A percentile compares a stretch with the other conserved stretches of the same genome.
These are phyloP conservation scores for Dicranocentrus wangi DNA, from an alignment of 2,888 invertebrate genomes.

Conservation along the genomic window DNA sequence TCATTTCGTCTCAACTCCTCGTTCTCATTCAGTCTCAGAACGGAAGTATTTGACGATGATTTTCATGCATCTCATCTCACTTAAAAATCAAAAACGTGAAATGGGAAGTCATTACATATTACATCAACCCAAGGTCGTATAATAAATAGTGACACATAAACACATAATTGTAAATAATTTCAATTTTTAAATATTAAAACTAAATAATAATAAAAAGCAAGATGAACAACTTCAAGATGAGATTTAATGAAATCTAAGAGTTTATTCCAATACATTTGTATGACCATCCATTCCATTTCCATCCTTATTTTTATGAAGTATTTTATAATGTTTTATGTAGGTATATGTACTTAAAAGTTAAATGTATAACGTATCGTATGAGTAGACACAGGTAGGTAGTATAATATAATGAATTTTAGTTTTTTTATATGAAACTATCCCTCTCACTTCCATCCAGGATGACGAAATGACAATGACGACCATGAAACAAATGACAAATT, in stretches of 20 bases:
- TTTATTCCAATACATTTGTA: constrained; percentile 43
- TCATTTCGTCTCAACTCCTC: neutral
- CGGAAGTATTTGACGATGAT: neutral
- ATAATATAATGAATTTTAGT: constrained; percentile 21
- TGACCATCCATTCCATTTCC: constrained; percentile 38
- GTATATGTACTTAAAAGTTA: constrained; percentile 25
- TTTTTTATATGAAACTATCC: constrained; percentile 22
- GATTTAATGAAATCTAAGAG: constrained; percentile 47
- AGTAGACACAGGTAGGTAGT: constrained; percentile 31
- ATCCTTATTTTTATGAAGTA: constrained; percentile 15
- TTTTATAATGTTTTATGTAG: constrained; percentile 8
- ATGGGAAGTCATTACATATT: constrained; percentile 21
- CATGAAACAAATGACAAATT: constrained; percentile 24
- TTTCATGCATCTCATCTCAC: constrained; percentile 36
- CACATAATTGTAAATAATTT: neutral
- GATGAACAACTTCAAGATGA: constrained; percentile 1
- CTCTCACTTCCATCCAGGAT: neutral
- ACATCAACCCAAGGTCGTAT: neutral
- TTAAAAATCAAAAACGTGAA: constrained; percentile 37
- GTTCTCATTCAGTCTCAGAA: constrained; percentile 7
- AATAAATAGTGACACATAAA: neutral
- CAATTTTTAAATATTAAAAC: neutral
- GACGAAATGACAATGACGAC: constrained; percentile 11
- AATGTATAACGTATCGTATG: constrained; percentile 22
- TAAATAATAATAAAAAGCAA: neutral